phyloP scores from a whole-genome alignment of 1,140 invertebrate genomes.

The Drosophila asahinai region DNA sequence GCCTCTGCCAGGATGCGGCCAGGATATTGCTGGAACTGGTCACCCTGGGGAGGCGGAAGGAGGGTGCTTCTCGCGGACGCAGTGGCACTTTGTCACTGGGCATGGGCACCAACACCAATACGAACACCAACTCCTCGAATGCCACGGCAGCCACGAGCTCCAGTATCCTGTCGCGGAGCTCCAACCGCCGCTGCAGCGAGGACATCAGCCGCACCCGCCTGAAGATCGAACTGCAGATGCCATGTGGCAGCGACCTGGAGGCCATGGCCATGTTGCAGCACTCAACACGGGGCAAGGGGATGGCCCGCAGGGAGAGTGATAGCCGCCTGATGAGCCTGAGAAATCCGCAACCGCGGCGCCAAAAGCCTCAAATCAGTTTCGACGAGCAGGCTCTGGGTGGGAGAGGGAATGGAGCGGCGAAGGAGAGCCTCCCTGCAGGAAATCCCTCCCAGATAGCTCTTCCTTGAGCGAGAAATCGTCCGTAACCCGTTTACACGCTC shows the following conservation, averaged over 20 bases:
- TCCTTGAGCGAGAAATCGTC: constrained; percentile 57
- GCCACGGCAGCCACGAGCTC: constrained; percentile 69
- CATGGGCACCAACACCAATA: constrained; percentile 59
- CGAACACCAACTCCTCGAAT: constrained; percentile 71
- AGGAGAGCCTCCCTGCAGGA: constrained; percentile 15
- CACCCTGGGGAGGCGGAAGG: constrained; percentile 49
- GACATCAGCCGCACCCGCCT: constrained; percentile 70
- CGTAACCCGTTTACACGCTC: constrained; percentile 78
- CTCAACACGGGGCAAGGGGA: constrained; percentile 30
- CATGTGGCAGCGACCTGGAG: constrained; percentile 70
- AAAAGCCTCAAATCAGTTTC: constrained; percentile 76
- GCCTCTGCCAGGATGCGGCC: constrained; percentile 86
- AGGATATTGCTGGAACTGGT: constrained; percentile 64
- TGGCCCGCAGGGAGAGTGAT: constrained; percentile 54
- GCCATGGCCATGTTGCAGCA: constrained; percentile 77
- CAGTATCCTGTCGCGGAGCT: constrained; percentile 75
- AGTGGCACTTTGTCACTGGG: constrained; percentile 65
- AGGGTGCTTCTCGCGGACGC: constrained; percentile 40
- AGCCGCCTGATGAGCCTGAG: constrained; percentile 38
- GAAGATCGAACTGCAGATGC: constrained; percentile 78
- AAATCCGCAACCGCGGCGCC: constrained; percentile 36
- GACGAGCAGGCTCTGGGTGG: constrained; percentile 57
- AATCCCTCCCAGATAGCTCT: constrained; percentile 13
- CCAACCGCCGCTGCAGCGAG: constrained; percentile 76
- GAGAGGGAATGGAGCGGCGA: background rate